A percentile compares a stretch with the other conserved stretches of the same genome.
Evolutionary conservation across 2,113 vertebrate genomes (phyloP).

Genomic region (Saguinus imperator): DNA sequence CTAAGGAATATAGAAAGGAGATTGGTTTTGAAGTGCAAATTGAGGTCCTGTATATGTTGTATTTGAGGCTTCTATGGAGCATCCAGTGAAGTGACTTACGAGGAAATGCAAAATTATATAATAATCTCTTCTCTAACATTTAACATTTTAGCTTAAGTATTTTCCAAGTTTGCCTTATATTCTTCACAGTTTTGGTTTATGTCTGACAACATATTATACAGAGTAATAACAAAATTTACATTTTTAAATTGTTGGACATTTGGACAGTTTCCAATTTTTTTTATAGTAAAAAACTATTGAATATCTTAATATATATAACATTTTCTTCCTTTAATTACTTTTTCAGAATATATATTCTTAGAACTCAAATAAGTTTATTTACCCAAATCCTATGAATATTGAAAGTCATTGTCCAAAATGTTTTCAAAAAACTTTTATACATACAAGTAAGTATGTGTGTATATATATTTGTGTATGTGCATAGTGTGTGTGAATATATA

Average conservation of each 20-base stretch:
- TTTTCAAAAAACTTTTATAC: neutral
- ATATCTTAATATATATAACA: neutral
- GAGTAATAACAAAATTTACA: neutral
- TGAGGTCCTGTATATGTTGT: neutral
- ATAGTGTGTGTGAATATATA: neutral
- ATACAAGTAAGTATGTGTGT: neutral
- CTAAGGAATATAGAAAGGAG: neutral
- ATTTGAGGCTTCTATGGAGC: neutral
- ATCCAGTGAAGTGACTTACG: neutral
- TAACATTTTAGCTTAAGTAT: neutral
- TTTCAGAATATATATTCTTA: neutral
- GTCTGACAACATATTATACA: neutral
- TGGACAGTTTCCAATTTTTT: neutral
- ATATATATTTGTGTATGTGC: neutral
- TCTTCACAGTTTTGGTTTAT: neutral
- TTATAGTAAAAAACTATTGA: neutral
- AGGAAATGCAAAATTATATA: neutral
- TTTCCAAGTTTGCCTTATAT: neutral
- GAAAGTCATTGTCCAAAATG: neutral
- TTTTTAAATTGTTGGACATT: neutral
- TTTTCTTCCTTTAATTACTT: neutral
- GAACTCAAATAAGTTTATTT: neutral
- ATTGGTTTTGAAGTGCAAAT: neutral
- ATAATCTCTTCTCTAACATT: neutral
- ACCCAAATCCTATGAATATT: neutral